Percentiles rank a stretch among this genome's conserved stretches.
Conservation (phyloP, 2,888 invertebrate species). For the Proisotoma minuta region DNA sequence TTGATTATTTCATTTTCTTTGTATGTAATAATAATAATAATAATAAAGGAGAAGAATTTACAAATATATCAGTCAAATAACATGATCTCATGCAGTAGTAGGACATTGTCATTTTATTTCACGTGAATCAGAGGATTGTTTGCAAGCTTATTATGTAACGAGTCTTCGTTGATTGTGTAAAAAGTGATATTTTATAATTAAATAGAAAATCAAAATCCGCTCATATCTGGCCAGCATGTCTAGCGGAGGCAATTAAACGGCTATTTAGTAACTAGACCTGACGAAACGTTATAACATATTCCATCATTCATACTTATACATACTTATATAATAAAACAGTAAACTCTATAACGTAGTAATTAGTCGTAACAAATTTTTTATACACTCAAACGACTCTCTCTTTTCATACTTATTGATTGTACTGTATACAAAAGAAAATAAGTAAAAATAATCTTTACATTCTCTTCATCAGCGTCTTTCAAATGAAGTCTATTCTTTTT, state of each 20-base stretch:
- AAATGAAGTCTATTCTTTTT: no score
- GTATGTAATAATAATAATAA: no score
- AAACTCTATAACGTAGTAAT: no score
- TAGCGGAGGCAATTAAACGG: constrained; percentile 23
- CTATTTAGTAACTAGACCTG: not conserved
- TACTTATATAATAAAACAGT: not conserved
- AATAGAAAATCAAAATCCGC: constrained; percentile 20
- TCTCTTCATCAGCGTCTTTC: not conserved
- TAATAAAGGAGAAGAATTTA: no score
- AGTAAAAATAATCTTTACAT: not conserved
- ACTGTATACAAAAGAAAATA: no score
- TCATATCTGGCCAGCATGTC: constrained; percentile 24
- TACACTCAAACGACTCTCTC: no score
- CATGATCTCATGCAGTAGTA: not conserved
- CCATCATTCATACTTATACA: not conserved
- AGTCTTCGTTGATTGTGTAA: constrained; percentile 16
- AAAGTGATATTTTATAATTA: not conserved
- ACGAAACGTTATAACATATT: no score
- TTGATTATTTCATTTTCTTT: no score
- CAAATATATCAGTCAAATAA: no score
- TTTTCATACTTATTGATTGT: no score
- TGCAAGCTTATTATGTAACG: not conserved
- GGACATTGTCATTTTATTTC: not conserved
- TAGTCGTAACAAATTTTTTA: no score
- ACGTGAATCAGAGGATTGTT: not conserved